Conservation (phyloP, 2,113 vertebrate species). For the Mus pahari region DNA sequence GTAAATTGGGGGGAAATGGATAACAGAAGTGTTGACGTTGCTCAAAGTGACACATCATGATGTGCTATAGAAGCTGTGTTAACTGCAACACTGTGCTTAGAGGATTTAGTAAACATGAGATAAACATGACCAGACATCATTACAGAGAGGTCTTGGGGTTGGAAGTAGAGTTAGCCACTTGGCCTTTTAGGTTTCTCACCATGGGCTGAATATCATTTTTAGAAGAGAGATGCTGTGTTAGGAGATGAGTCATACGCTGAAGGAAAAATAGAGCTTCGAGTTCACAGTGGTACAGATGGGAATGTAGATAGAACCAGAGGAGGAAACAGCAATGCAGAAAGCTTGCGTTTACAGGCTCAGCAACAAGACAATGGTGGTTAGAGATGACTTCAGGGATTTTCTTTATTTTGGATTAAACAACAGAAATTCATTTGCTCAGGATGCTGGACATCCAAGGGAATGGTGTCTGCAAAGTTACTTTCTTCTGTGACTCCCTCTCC, state of each 20-base stretch:
- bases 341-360: neutral
- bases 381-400: neutral
- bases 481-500: neutral
- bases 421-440: neutral
- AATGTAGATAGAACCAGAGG: neutral
- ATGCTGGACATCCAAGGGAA: neutral
- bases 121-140: neutral
- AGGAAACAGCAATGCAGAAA: neutral
- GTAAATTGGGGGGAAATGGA: neutral
- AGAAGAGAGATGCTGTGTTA: neutral
- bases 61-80: slow-evolving; percentile 8
- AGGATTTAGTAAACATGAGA: slow-evolving; percentile 25
- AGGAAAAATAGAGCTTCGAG: neutral
- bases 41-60: neutral
- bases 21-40: neutral
- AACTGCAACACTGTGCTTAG: neutral
- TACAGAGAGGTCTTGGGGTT: neutral
- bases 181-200: neutral
- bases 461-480: neutral
- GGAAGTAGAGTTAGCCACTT: neutral
- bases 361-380: neutral
- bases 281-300: neutral
- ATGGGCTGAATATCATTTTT: neutral
- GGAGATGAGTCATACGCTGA: slow-evolving; percentile 2
- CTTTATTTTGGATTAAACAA: neutral